Percentiles rank a stretch among this genome's conserved stretches.
Conservation (phyloP, 2,797 vertebrate species). For the Spondyliosoma cantharus region DNA sequence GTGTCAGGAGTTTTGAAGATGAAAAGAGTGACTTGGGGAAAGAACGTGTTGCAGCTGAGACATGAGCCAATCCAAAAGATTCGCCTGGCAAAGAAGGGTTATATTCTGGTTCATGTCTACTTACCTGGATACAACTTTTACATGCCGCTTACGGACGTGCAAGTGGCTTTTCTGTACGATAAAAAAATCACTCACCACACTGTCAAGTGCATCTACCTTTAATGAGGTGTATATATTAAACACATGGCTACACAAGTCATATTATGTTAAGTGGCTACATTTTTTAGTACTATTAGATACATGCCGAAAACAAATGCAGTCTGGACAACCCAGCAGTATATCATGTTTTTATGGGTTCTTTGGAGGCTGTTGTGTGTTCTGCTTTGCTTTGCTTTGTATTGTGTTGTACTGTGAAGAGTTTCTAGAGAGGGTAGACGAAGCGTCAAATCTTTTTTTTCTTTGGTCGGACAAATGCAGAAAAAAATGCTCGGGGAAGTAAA, state of each 20-base stretch:
- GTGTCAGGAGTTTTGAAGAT: slow-evolving; percentile 23
- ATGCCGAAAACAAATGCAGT: background rate
- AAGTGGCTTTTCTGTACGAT: slow-evolving; percentile 76
- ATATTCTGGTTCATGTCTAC: slow-evolving; percentile 43
- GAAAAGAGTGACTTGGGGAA: slow-evolving; percentile 51
- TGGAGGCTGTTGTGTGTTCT: background rate
- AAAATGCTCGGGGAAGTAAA: too few species aligned
- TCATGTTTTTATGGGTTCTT: background rate
- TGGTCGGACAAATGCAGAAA: too few species aligned
- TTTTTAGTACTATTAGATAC: background rate
- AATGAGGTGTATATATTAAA: slow-evolving; percentile 1
- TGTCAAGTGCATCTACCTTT: slow-evolving; percentile 40
- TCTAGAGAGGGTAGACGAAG: background rate
- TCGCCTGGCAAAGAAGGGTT: slow-evolving; percentile 22
- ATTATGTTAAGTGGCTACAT: background rate
- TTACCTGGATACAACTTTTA: slow-evolving; percentile 75
- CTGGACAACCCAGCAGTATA: background rate
- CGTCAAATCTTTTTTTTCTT: too few species aligned
- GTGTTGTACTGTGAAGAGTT: background rate
- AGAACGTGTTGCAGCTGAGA: slow-evolving; percentile 43
- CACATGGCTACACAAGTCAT: background rate
- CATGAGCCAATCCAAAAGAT: slow-evolving; percentile 29
- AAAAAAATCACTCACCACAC: slow-evolving; percentile 65
- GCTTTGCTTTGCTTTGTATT: background rate
- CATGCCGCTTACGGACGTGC: slow-evolving; percentile 70